phyloP scores from a whole-genome alignment of 2,888 invertebrate genomes.

The Operophtera brumata region DNA sequence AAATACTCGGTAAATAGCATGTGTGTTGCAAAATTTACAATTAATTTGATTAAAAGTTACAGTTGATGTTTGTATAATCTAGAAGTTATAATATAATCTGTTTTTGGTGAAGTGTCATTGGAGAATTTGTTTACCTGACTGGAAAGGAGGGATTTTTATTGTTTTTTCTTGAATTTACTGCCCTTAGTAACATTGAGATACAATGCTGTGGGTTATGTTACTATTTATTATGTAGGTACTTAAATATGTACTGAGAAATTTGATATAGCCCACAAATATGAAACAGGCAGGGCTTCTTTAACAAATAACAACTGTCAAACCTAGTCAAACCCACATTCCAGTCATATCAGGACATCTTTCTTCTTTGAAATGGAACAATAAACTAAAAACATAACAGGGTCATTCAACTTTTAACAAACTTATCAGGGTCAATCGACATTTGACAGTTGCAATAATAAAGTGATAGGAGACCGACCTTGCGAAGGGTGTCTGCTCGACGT shows the following conservation, averaged over 20 bases:
- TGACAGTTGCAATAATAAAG: conserved; percentile 27
- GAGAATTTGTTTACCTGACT: conserved; percentile 2
- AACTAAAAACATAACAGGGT: conserved; percentile 27
- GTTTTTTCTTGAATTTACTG: too few species aligned
- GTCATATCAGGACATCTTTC: too few species aligned
- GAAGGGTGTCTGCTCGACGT: conserved; percentile 91
- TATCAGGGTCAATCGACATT: conserved; percentile 33
- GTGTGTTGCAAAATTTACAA: conserved; percentile 11
- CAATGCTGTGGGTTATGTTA: neutral
- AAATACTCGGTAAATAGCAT: conserved; percentile 12
- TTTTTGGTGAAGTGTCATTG: neutral
- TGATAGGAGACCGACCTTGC: conserved; percentile 83
- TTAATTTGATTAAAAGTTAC: conserved; percentile 6
- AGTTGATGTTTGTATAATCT: neutral
- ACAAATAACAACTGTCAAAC: too few species aligned
- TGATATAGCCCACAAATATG: too few species aligned
- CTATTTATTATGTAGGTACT: too few species aligned
- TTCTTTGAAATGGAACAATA: conserved; percentile 5
- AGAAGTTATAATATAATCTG: neutral
- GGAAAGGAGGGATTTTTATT: too few species aligned
- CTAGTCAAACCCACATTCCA: too few species aligned
- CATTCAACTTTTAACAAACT: conserved; percentile 31
- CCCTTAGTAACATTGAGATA: neutral
- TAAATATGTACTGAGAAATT: too few species aligned
- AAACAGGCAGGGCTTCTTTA: too few species aligned